Evolutionary conservation across 2,888 invertebrate species (phyloP).

Genomic region (Pherbina coryleti): DNA sequence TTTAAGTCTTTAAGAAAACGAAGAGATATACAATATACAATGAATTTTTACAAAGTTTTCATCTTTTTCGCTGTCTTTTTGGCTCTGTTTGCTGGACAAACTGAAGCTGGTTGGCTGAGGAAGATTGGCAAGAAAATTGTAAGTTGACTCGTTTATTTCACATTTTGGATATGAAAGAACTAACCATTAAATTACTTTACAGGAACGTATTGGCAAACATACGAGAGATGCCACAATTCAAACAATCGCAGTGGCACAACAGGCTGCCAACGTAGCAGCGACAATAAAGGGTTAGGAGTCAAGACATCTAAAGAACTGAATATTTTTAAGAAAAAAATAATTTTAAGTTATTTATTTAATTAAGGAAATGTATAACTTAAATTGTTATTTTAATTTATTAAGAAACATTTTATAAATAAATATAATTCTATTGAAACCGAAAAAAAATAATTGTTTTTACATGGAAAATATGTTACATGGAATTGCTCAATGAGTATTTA

Average conservation of each 20-base stretch:
- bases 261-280: constrained; percentile 54
- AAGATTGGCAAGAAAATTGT: constrained; percentile 61
- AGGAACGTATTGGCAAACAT: constrained; percentile 54
- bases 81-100: constrained; percentile 45
- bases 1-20: neutral
- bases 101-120: constrained; percentile 58
- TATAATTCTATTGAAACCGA: no score
- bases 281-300: constrained; percentile 46
- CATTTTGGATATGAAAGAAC: neutral
- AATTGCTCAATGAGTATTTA: no score
- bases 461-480: no score
- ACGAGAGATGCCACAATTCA: constrained; percentile 55
- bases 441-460: no score
- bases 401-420: no score
- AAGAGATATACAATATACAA: no score
- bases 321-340: no score
- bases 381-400: no score
- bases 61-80: constrained; percentile 48
- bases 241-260: constrained; percentile 51
- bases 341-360: no score
- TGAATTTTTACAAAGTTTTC: constrained; percentile 53
- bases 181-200: constrained; percentile 25
- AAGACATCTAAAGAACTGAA: no score
- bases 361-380: no score
- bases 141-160: constrained; percentile 42